Evolutionary conservation across 2,113 vertebrate genomes (phyloP).

Genomic region (Ivindomyrus marchei): DNA sequence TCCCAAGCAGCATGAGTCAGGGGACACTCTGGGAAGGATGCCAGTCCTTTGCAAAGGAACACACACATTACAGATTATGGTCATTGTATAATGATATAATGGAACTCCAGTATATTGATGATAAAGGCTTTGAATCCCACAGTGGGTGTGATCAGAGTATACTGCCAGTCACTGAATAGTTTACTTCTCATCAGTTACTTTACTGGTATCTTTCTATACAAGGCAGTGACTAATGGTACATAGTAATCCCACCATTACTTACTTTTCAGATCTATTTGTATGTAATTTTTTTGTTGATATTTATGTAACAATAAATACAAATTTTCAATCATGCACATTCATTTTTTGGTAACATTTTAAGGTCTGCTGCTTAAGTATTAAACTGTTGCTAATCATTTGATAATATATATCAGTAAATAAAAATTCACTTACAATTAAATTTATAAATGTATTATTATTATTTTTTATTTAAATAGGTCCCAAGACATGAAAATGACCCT

Average conservation of each 20-base stretch:
- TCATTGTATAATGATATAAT: neutral
- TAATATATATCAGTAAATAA: neutral
- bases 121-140: neutral
- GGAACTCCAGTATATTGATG: neutral
- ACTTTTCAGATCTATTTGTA: neutral
- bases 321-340: neutral
- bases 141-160: neutral
- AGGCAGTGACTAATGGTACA: neutral
- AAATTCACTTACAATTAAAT: neutral
- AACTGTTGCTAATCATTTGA: neutral
- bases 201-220: neutral
- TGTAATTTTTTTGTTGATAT: neutral
- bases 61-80: neutral
- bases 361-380: neutral
- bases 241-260: neutral
- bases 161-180: neutral
- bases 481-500: slow-evolving; percentile 27
- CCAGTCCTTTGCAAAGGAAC: neutral
- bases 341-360: neutral
- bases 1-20: neutral
- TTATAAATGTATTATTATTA: neutral
- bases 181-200: neutral
- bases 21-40: neutral
- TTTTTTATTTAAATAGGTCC: slow-evolving; percentile 26
- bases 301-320: neutral